phyloP scores from a whole-genome alignment of 2,113 vertebrate genomes.

The Lepisosteus oculatus region DNA sequence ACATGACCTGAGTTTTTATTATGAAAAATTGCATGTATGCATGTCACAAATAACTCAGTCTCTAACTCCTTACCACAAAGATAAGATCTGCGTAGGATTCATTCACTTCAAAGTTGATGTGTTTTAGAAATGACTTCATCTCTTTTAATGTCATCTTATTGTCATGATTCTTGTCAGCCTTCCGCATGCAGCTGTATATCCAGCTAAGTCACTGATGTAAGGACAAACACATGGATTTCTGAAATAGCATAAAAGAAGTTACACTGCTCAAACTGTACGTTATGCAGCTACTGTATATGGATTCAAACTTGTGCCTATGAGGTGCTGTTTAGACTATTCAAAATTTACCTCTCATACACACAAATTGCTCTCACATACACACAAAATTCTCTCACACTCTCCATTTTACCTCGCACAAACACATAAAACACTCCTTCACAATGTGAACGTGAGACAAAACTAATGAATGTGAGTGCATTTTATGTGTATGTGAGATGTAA shows the following conservation, averaged over 20 bases:
- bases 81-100: constrained; percentile 80
- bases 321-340: too few species aligned
- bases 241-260: too few species aligned
- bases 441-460: too few species aligned
- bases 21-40: neutral
- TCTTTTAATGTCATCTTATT: constrained; percentile 93
- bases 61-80: constrained; percentile 69
- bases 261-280: constrained; percentile 21
- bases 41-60: neutral
- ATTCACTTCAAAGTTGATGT: constrained; percentile 83
- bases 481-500: too few species aligned
- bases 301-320: too few species aligned
- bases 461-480: too few species aligned
- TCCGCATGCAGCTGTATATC: constrained; percentile 87
- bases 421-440: too few species aligned
- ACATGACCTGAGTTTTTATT: neutral
- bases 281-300: constrained; percentile 15
- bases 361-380: too few species aligned
- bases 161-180: constrained; percentile 91
- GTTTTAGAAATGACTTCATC: constrained; percentile 82
- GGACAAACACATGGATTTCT: constrained; percentile 41
- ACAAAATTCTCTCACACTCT: too few species aligned
- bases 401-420: too few species aligned
- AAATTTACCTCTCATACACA: too few species aligned
- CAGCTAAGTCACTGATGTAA: constrained; percentile 79